Conservation (phyloP, 2,888 invertebrate genomes). For the Dryobotodes eremita region DNA sequence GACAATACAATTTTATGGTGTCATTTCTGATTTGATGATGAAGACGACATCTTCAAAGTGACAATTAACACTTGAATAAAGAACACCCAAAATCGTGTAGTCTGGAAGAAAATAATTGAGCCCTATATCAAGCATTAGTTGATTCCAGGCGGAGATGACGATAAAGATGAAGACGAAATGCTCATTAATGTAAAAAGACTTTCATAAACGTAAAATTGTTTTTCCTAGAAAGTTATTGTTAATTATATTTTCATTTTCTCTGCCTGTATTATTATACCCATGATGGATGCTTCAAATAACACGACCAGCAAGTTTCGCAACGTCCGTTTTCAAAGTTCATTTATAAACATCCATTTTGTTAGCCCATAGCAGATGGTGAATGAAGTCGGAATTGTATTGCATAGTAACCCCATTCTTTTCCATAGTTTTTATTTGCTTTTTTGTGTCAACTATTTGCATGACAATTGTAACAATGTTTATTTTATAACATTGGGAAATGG, state of each 20-base stretch:
- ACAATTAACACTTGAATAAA: no score
- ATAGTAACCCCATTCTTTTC: constrained; percentile 61
- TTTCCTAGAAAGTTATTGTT: not conserved
- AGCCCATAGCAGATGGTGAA: constrained; percentile 55
- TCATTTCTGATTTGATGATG: not conserved
- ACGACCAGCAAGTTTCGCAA: constrained; percentile 32
- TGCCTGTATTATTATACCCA: not conserved
- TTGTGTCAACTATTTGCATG: constrained; percentile 49
- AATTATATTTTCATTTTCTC: not conserved
- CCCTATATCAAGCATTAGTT: no score
- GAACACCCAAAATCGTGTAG: not conserved
- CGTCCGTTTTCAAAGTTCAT: constrained; percentile 58
- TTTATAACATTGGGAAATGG: constrained; percentile 35
- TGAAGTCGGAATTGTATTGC: constrained; percentile 40
- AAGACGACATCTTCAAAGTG: not conserved
- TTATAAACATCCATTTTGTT: constrained; percentile 46
- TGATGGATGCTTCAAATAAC: constrained; percentile 32
- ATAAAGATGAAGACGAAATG: no score
- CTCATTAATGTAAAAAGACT: not conserved
- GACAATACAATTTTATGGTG: not conserved
- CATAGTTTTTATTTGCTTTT: constrained; percentile 23
- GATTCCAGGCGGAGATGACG: not conserved
- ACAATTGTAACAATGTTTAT: constrained; percentile 59
- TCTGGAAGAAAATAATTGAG: not conserved
- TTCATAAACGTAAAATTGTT: not conserved